Evolutionary conservation across 1,140 invertebrate species (phyloP).

Genomic region (Magallana gigas): DNA sequence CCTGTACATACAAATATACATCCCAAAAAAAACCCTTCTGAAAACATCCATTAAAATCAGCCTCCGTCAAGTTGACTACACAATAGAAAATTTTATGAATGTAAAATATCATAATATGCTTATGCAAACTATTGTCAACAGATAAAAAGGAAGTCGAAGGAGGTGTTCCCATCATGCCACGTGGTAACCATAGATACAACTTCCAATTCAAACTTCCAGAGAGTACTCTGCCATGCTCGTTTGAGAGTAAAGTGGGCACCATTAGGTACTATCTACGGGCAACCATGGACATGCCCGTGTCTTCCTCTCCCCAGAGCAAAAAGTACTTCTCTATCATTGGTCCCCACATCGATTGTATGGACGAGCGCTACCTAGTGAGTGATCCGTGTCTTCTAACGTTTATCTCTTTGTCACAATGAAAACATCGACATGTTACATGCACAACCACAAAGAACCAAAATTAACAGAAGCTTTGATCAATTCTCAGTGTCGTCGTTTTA

Average conservation of each 20-base stretch:
- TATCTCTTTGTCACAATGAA: no score
- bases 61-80: no score
- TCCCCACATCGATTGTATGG: conserved; percentile 92
- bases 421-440: no score
- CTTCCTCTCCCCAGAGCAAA: conserved; percentile 90
- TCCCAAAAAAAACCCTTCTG: no score
- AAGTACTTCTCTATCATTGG: conserved; percentile 93
- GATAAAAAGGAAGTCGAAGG: conserved; percentile 84
- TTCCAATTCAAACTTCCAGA: conserved; percentile 90
- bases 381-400: no score
- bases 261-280: conserved; percentile 90
- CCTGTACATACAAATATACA: no score
- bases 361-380: conserved; percentile 89
- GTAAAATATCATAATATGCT: no score
- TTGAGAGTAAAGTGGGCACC: conserved; percentile 89
- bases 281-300: conserved; percentile 90
- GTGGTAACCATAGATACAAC: conserved; percentile 88
- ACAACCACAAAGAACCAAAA: no score
- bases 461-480: no score
- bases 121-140: conserved; percentile 70
- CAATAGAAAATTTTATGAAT: no score
- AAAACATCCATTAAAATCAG: no score
- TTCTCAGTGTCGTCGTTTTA: no score
- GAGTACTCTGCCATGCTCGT: conserved; percentile 88
- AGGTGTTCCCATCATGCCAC: conserved; percentile 87